These are phyloP conservation scores for Scaptodrosophila latifasciaeformis DNA, from an alignment of 2,888 invertebrate species.

Conservation along the genomic window DNA sequence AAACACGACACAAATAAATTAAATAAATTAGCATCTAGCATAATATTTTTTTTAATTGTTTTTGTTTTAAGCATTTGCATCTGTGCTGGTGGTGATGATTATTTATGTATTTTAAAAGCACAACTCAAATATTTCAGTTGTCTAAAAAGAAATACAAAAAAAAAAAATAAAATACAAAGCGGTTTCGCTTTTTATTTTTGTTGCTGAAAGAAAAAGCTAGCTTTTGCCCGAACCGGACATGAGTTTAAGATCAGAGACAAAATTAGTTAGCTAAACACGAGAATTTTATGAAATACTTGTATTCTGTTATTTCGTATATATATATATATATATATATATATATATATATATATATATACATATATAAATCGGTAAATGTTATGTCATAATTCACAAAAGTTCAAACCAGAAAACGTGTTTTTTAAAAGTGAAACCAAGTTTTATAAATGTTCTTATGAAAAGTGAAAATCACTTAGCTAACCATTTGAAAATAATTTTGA, in stretches of 20 bases:
- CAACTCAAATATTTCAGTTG: conserved; percentile 29
- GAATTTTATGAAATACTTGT: no score
- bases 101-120: conserved; percentile 36
- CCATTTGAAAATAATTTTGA: conserved; percentile 46
- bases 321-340: background rate
- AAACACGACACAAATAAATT: conserved; percentile 35
- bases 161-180: no score
- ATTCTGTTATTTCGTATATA: background rate
- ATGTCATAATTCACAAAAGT: conserved; percentile 13
- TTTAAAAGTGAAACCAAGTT: conserved; percentile 55
- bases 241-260: conserved; percentile 18
- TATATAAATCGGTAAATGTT: conserved; percentile 4
- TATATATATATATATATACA: background rate
- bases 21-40: conserved; percentile 45
- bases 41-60: conserved; percentile 50
- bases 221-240: conserved; percentile 51
- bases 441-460: conserved; percentile 22
- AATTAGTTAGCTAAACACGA: conserved; percentile 9
- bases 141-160: no score
- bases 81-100: conserved; percentile 27
- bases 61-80: conserved; percentile 1
- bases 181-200: conserved; percentile 6
- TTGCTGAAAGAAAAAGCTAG: no score
- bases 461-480: conserved; percentile 40
- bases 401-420: conserved; percentile 23